phyloP scores from a whole-genome alignment of 2,113 vertebrate species.

The Propithecus coquereli region DNA sequence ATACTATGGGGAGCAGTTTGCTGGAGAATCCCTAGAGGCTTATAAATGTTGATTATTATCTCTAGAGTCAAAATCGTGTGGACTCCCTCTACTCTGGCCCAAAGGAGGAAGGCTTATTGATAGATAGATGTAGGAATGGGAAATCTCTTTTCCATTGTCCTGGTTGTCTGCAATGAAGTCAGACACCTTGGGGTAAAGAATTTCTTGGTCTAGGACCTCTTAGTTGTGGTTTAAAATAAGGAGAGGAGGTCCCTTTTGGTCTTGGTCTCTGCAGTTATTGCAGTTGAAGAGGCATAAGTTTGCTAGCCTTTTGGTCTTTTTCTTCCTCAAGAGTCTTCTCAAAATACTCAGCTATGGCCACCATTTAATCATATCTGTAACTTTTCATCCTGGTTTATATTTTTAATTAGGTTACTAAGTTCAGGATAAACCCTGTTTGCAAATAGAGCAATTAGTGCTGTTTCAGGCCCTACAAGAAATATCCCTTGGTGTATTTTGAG shows the following conservation, averaged over 20 bases:
- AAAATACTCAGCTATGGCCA: neutral
- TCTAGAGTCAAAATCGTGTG: neutral
- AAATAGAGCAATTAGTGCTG: neutral
- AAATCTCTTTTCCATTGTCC: neutral
- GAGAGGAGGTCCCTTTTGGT: neutral
- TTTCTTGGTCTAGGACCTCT: neutral
- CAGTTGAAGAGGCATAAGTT: neutral
- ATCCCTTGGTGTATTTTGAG: neutral
- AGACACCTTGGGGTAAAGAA: neutral
- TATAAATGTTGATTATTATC: neutral
- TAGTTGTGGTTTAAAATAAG: neutral
- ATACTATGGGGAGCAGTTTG: neutral
- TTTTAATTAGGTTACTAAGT: neutral
- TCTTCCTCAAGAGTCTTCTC: neutral
- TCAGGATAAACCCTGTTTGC: neutral
- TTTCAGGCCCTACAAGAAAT: neutral
- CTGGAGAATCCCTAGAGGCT: neutral
- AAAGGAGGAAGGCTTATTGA: neutral
- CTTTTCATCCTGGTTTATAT: neutral
- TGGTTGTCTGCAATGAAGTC: neutral
- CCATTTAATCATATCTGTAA: neutral
- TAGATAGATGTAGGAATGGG: neutral
- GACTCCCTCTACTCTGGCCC: neutral
- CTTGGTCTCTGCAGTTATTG: neutral
- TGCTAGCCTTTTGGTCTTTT: neutral